A percentile compares a stretch with the other conserved stretches of the same genome.
Evolutionary conservation across 2,888 invertebrate species (phyloP).

Genomic region (Parelbella ahira): DNA sequence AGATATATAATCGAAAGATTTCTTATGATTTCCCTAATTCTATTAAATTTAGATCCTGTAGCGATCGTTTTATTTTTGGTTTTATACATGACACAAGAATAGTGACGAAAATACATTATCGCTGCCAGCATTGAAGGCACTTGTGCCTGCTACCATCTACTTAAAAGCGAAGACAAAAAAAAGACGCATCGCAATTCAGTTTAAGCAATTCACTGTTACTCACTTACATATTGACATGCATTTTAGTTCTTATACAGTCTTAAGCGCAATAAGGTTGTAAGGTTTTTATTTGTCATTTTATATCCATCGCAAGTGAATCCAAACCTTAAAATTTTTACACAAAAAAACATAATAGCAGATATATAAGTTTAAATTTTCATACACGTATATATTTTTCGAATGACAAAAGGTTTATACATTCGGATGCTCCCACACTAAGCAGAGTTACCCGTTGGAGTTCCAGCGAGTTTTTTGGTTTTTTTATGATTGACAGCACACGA

Average conservation of each 20-base stretch:
- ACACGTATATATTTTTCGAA: conserved; percentile 12
- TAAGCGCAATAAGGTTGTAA: too few species aligned
- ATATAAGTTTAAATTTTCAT: conserved; percentile 5
- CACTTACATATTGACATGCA: conserved; percentile 16
- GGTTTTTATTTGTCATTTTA: too few species aligned
- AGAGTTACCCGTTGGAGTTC: conserved; percentile 65
- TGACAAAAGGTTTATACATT: conserved; percentile 45
- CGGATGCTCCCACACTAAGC: conserved; percentile 51
- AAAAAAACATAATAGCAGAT: too few species aligned
- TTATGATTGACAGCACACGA: conserved; percentile 79
- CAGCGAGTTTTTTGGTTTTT: conserved; percentile 59
- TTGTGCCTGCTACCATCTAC: conserved; percentile 51
- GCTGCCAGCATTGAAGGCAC: conserved; percentile 45
- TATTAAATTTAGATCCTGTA: too few species aligned
- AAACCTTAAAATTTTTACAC: too few species aligned
- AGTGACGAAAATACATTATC: too few species aligned
- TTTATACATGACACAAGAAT: too few species aligned
- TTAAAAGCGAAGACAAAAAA: conserved; percentile 52
- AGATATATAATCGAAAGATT: too few species aligned
- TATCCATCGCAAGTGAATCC: too few species aligned
- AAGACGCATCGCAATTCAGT: conserved; percentile 38
- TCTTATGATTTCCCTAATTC: too few species aligned
- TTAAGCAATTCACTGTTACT: conserved; percentile 33
- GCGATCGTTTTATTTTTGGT: too few species aligned
- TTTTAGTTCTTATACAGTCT: too few species aligned